Conservation (phyloP, 2,888 invertebrate genomes). For the Hypercompe scribonia region DNA sequence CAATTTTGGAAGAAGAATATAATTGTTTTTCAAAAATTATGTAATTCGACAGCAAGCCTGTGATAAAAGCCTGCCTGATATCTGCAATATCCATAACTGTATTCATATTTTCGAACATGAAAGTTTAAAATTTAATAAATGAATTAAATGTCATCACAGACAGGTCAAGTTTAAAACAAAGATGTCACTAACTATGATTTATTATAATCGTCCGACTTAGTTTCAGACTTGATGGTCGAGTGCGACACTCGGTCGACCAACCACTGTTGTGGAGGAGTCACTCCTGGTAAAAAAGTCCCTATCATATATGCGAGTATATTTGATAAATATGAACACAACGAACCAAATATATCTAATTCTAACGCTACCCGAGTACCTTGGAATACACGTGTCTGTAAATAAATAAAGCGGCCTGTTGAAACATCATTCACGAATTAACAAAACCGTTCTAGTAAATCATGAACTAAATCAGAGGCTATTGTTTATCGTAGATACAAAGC, state of each 20-base stretch:
- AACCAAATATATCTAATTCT: neutral
- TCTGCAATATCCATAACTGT: neutral
- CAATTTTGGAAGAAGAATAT: neutral
- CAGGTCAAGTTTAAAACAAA: neutral
- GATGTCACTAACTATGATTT: too few relatives aligned
- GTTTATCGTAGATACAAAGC: slow-evolving; percentile 10
- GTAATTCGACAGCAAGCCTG: neutral
- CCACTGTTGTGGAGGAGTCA: too few relatives aligned
- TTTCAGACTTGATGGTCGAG: neutral
- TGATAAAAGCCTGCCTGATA: neutral
- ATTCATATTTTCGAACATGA: neutral
- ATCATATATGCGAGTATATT: neutral
- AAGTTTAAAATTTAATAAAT: too few relatives aligned
- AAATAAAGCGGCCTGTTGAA: neutral
- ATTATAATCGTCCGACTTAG: too few relatives aligned
- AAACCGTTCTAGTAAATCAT: slow-evolving; percentile 4
- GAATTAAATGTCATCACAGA: neutral
- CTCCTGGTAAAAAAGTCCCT: neutral
- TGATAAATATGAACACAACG: neutral
- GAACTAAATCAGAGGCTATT: slow-evolving; percentile 21
- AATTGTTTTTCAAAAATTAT: neutral
- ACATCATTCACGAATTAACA: slow-evolving; percentile 8
- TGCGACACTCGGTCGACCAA: too few relatives aligned
- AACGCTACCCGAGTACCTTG: neutral
- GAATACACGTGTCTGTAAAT: neutral